phyloP scores from a whole-genome alignment of 2,888 invertebrate species.

The Oeneis ivallda region DNA sequence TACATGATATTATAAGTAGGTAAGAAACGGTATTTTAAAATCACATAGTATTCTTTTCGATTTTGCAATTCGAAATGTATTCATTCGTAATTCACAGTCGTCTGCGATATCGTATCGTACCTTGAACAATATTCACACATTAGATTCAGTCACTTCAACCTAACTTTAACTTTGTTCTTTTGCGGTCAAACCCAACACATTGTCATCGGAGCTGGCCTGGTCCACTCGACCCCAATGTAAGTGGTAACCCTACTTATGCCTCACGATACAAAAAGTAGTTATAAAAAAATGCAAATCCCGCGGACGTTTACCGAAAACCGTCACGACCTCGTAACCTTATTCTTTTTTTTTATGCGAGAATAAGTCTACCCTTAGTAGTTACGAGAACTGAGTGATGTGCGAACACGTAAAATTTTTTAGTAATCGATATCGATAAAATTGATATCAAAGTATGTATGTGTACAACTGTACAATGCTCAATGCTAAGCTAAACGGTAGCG shows the following conservation, averaged over 20 bases:
- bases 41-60: too few relatives aligned
- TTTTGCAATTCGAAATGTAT: too few relatives aligned
- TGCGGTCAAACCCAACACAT: neutral
- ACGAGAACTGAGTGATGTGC: conserved; percentile 44
- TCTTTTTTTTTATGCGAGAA: conserved; percentile 56
- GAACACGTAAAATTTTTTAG: neutral
- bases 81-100: too few relatives aligned
- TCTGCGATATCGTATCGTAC: too few relatives aligned
- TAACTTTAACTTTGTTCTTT: neutral
- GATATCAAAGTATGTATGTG: too few relatives aligned
- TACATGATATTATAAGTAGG: too few relatives aligned
- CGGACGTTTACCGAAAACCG: conserved; percentile 50
- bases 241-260: conserved; percentile 14
- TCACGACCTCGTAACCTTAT: conserved; percentile 65
- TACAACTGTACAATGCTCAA: too few relatives aligned
- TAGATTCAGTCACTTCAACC: too few relatives aligned
- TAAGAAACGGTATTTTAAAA: too few relatives aligned
- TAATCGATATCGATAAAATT: conserved; percentile 28
- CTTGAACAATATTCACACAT: too few relatives aligned
- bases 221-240: conserved; percentile 9
- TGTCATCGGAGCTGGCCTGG: neutral
- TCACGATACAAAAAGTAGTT: conserved; percentile 20
- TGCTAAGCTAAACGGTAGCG: too few relatives aligned
- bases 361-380: conserved; percentile 45
- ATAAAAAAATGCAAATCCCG: conserved; percentile 40